Conservation (phyloP, 2,888 invertebrate genomes). For the Rhingia campestris region DNA sequence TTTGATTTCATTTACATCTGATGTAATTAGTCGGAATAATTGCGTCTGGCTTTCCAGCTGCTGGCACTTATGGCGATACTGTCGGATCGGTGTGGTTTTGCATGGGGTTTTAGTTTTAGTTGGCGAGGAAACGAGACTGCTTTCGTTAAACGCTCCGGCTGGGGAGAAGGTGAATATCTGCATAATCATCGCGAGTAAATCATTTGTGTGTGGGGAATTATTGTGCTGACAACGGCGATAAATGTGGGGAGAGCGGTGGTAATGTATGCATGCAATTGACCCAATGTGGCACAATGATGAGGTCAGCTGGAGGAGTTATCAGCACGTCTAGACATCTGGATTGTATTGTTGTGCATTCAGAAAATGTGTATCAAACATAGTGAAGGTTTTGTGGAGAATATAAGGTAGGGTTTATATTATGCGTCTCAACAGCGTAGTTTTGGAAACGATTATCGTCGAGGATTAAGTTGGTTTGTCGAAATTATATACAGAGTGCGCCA, state of each 20-base stretch:
- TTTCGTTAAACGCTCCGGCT: slow-evolving; percentile 48
- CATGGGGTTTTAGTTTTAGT: not conserved
- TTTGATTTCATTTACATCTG: slow-evolving; percentile 73
- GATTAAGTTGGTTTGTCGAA: too few species aligned
- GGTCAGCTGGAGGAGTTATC: slow-evolving; percentile 35
- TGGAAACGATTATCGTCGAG: too few species aligned
- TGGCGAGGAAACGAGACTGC: slow-evolving; percentile 34
- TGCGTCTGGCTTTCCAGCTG: slow-evolving; percentile 68
- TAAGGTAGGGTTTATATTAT: too few species aligned
- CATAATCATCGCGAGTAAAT: slow-evolving; percentile 47
- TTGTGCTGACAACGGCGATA: slow-evolving; percentile 18
- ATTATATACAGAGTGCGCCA: too few species aligned
- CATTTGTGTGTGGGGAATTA: slow-evolving; percentile 19
- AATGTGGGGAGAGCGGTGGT: not conserved
- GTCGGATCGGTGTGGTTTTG: slow-evolving; percentile 2
- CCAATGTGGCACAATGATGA: slow-evolving; percentile 34
- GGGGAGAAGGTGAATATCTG: slow-evolving; percentile 64
- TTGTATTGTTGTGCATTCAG: not conserved
- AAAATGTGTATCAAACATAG: too few species aligned
- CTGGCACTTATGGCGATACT: slow-evolving; percentile 21
- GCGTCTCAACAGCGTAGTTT: too few species aligned
- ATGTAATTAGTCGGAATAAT: slow-evolving; percentile 71
- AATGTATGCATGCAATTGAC: slow-evolving; percentile 52
- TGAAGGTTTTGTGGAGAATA: too few species aligned
- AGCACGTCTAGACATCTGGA: slow-evolving; percentile 66